Evolutionary conservation across 2,888 invertebrate species (phyloP), one percentile per base, ranked within the genome.

Genomic region (Trisateles emortualis): DNA sequence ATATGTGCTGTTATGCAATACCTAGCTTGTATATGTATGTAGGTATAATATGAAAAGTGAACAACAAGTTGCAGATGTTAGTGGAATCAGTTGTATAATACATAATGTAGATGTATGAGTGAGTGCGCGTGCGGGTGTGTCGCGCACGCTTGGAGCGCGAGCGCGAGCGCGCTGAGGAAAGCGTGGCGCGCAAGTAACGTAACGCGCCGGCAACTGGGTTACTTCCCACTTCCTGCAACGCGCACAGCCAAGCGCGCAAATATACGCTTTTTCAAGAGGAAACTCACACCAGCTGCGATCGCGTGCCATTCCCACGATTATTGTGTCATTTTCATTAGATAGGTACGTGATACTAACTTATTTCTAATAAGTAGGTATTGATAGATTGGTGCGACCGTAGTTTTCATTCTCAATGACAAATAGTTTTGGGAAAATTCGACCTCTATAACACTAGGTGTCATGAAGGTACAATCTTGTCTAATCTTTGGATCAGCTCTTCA

Each of bases 201-300:
- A 81, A 89, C 79, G 56, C 63, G 56, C 63, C 68, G 67, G 62
- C 82, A 81, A 85, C 74, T 88, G 64, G 87, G 86, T 84, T 84
- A 88, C 83, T 90, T 91, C 90, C 90, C 84, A 73, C 81, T 91
- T 91, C 91, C 90, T 84, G 67, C 60, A 57, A 60, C 66, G 48
- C 52, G 22, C 50, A 39, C 57, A 58, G 54, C 58, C 39, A 62
- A 57, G 42, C 50, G 43, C 50, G 32, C 13, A 24, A n/a, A 35
- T 13, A 26, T 59, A 54, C 52, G 26, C 35, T 67, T 81, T 84
- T 83, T 82, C 80, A 61, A 79, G 64, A 67, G 82, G 86, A 86
- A 86, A 68, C 52, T 52, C 17, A 29, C 47, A 44, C 36, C 62
- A 45, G 47, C 19, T 41, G 54, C 57, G 35, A 59, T 55, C 52